Base-by-base conservation (phyloP, 1,140 invertebrate species). In the Procambarus clarkii region DNA sequence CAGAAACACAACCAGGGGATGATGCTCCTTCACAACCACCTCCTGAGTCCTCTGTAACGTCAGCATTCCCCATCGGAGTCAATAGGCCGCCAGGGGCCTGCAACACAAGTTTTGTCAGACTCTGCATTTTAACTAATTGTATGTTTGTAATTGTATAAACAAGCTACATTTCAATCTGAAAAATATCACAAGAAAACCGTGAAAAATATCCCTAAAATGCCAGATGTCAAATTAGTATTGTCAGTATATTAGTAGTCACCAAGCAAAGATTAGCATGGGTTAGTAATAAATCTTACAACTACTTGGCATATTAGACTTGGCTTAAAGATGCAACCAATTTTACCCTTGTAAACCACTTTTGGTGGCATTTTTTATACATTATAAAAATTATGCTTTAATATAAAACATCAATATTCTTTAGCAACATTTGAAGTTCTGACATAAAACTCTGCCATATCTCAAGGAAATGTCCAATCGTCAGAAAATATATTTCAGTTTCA, bases 31-130 rank as follows among this genome's bases (percentile, higher is more conserved):
- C 88, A 84, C 88, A 84, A 8, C 88, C 80, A 45, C 80, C 80
- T 21, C 81, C 44, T 3, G 81, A 83, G 69, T 90, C 88, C 54
- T 90, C 88, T 13, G 71, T 60, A 44, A 90, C 69, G 81, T 90
- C 88, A 90, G 88, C 88, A 90, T 90, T 90, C 88, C 64, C 88
- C 88, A 90, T 90, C 88, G 88, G 88, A 84, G 88, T 90, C 88
- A 90, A 90, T 84, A 90, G 88, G 88, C 80, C 88, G 88, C 88
- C 88, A 90, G 80, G 81, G 88, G 80, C 88, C 88, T 90, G 81
- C 18, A 83, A 83, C 46, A 71, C 64, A 88, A 78, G 21, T 34
- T 48, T 54, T 7, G 15, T 79, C 18, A 79, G 77, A 79, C 24
- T 48, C 46, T 11, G 48, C 15, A 4, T 34, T 48, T 48, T 46